phyloP scores from a whole-genome alignment of 30 jellyfish, hydroid and myxozoan genomes.

The Phacellophora camtschatica region DNA sequence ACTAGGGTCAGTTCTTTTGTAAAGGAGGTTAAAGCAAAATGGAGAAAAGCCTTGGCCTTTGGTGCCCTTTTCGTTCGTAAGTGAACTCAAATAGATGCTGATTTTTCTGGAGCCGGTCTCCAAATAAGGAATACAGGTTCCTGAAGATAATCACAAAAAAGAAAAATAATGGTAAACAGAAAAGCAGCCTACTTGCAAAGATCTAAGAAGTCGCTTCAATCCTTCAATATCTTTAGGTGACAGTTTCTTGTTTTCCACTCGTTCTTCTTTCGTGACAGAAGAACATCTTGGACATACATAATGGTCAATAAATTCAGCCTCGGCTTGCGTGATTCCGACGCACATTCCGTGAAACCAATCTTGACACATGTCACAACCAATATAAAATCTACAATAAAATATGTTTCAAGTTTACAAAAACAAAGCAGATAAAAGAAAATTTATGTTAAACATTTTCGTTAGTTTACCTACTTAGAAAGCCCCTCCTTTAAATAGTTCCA shows the following conservation, averaged over 20 bases:
- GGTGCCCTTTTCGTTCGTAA: too few relatives aligned
- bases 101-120: too few relatives aligned
- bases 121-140: too few relatives aligned
- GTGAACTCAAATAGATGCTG: too few relatives aligned
- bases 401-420: too few relatives aligned
- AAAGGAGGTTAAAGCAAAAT: too few relatives aligned
- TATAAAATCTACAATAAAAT: conserved; percentile 90
- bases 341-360: conserved; percentile 99
- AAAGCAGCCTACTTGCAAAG: conserved; percentile 58
- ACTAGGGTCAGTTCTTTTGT: too few relatives aligned
- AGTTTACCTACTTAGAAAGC: too few relatives aligned
- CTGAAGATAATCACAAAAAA: neutral
- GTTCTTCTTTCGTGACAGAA: conserved; percentile 52
- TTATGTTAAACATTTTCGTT: too few relatives aligned
- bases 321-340: conserved; percentile 97
- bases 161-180: neutral
- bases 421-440: too few relatives aligned
- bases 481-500: too few relatives aligned
- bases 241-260: conserved; percentile 71
- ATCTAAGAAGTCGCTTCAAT: conserved; percentile 79
- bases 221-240: conserved; percentile 88
- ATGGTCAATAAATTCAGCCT: conserved; percentile 76
- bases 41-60: too few relatives aligned
- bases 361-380: conserved; percentile 96
- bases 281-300: conserved; percentile 94